Evolutionary conservation across 2,888 invertebrate genomes (phyloP).

Genomic region (Papilio elwesi): DNA sequence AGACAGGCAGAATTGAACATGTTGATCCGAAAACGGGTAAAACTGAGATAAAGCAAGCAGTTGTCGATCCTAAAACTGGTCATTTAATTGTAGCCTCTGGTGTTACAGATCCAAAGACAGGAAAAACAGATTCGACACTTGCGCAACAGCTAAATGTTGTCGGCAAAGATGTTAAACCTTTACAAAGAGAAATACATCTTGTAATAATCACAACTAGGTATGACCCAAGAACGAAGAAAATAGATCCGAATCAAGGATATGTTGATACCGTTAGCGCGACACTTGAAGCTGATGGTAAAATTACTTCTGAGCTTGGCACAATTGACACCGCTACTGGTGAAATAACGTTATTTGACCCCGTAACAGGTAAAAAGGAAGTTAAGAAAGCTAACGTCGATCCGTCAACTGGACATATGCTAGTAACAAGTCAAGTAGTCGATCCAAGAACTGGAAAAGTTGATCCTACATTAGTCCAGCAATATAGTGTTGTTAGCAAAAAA

Average conservation of each 20-base stretch:
- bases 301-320: constrained; percentile 86
- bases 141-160: constrained; percentile 84
- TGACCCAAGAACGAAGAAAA: constrained; percentile 82
- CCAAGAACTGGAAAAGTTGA: constrained; percentile 85
- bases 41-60: constrained; percentile 83
- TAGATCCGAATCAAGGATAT: constrained; percentile 72
- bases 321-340: constrained; percentile 86
- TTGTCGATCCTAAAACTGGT: constrained; percentile 81
- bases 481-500: constrained; percentile 75
- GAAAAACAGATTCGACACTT: constrained; percentile 80
- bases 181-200: constrained; percentile 81
- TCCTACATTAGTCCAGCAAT: constrained; percentile 81
- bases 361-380: constrained; percentile 80
- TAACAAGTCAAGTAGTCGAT: constrained; percentile 83
- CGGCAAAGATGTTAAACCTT: constrained; percentile 70
- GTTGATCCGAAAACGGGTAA: constrained; percentile 84
- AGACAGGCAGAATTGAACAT: constrained; percentile 83
- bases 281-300: constrained; percentile 79
- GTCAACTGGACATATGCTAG: constrained; percentile 81
- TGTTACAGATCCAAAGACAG: constrained; percentile 84
- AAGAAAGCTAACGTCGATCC: constrained; percentile 85
- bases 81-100: constrained; percentile 82
- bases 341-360: constrained; percentile 74
- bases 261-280: constrained; percentile 85
- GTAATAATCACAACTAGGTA: constrained; percentile 85